Conservation (phyloP, 2,113 vertebrate species). For the Gallinago jamesoni region DNA sequence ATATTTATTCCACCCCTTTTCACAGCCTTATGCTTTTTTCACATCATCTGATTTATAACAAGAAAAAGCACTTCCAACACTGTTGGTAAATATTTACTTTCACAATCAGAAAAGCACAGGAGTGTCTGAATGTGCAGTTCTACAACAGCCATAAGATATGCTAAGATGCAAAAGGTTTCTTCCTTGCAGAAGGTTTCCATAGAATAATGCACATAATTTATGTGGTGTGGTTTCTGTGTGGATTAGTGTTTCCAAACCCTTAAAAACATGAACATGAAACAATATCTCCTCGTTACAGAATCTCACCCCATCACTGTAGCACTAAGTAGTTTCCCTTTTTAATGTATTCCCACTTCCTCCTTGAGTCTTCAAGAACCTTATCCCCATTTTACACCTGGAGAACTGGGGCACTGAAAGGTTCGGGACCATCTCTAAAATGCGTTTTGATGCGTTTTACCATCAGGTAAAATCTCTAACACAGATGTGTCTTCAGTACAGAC, state of each 20-base stretch:
- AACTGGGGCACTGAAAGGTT: background rate
- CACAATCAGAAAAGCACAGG: background rate
- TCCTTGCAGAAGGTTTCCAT: background rate
- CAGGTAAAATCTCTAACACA: background rate
- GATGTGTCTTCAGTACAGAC: background rate
- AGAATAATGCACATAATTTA: background rate
- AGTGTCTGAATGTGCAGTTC: background rate
- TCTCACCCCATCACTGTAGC: background rate
- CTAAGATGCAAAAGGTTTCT: background rate
- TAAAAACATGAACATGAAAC: background rate
- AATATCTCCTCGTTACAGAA: background rate
- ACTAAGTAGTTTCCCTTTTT: background rate
- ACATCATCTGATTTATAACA: background rate
- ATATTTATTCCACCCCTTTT: background rate
- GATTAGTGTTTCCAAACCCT: background rate
- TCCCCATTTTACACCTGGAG: background rate
- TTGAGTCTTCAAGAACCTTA: background rate
- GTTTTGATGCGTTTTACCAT: background rate
- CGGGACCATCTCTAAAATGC: background rate
- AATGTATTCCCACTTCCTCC: background rate
- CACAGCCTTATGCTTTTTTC: background rate
- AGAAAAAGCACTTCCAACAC: background rate
- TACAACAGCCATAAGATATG: background rate
- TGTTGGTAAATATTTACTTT: background rate
- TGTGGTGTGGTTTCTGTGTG: rapidly evolving